Evolutionary conservation across 2,113 vertebrate genomes (phyloP).

Genomic region (Eptesicus fuscus): DNA sequence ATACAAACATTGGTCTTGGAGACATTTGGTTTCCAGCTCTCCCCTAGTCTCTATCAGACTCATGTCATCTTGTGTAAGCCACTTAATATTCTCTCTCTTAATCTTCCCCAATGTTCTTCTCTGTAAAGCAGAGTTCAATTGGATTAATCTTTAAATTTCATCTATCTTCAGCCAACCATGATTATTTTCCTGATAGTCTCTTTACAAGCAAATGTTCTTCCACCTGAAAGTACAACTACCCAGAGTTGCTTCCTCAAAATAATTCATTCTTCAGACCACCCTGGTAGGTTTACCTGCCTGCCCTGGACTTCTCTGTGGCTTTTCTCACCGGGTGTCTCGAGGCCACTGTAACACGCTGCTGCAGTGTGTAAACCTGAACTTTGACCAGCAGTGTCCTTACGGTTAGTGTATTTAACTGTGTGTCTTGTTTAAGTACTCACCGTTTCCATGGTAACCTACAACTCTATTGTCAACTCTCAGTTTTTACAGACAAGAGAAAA

Average conservation of each 20-base stretch:
- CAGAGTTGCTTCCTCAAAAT: not conserved
- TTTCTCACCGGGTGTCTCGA: not conserved
- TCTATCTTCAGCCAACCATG: not conserved
- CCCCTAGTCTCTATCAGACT: not conserved
- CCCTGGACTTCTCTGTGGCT: not conserved
- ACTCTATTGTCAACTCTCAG: not conserved
- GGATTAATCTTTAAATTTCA: not conserved
- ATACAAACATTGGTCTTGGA: not conserved
- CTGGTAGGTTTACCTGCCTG: not conserved
- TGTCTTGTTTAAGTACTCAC: not conserved
- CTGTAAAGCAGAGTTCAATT: not conserved
- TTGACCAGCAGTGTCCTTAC: not conserved
- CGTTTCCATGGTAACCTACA: not conserved
- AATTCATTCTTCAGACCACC: not conserved
- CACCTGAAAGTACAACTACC: not conserved
- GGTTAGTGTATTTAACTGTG: not conserved
- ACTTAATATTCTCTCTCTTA: not conserved
- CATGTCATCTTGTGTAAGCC: not conserved
- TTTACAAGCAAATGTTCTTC: not conserved
- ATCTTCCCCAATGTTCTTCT: not conserved
- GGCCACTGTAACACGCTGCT: not conserved
- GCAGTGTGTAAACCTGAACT: not conserved
- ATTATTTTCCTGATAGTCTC: not conserved
- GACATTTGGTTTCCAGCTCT: not conserved
- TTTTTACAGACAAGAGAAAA: conserved; percentile 1